phyloP scores from a whole-genome alignment of 2,888 invertebrate genomes.

The Campoplex nolae region DNA sequence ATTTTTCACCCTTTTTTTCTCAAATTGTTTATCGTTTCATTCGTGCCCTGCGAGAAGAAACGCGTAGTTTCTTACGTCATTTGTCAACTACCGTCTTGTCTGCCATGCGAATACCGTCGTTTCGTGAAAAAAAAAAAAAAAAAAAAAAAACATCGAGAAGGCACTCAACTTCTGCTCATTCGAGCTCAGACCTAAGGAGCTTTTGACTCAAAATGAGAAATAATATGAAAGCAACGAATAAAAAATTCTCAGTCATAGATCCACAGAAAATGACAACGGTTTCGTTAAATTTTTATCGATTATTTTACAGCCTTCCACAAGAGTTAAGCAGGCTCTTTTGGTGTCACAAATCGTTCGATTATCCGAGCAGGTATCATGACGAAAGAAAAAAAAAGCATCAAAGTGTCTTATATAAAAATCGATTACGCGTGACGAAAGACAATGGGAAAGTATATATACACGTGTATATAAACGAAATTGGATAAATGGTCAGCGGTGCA shows the following conservation, averaged over 20 bases:
- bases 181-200: background rate
- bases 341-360: conserved; percentile 4
- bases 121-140: conserved; percentile 17
- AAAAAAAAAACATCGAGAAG: background rate
- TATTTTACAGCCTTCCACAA: background rate
- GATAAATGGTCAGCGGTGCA: conserved; percentile 5
- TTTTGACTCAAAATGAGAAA: no score
- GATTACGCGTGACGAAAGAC: conserved; percentile 13
- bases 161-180: background rate
- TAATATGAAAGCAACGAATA: background rate
- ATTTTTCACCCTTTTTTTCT: background rate
- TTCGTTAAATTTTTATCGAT: background rate
- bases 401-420: background rate
- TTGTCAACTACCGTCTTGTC: conserved; percentile 73
- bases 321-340: background rate
- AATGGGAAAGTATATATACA: background rate
- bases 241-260: background rate
- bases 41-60: conserved; percentile 20
- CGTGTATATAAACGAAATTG: background rate
- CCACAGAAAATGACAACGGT: background rate
- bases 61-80: conserved; percentile 66
- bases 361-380: conserved; percentile 1
- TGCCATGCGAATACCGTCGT: conserved; percentile 61
- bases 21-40: conserved; percentile 59
- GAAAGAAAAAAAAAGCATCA: background rate